These are phyloP conservation scores for Gymnarchus niloticus DNA, from an alignment of 2,113 vertebrate species.

Conservation along the genomic window DNA sequence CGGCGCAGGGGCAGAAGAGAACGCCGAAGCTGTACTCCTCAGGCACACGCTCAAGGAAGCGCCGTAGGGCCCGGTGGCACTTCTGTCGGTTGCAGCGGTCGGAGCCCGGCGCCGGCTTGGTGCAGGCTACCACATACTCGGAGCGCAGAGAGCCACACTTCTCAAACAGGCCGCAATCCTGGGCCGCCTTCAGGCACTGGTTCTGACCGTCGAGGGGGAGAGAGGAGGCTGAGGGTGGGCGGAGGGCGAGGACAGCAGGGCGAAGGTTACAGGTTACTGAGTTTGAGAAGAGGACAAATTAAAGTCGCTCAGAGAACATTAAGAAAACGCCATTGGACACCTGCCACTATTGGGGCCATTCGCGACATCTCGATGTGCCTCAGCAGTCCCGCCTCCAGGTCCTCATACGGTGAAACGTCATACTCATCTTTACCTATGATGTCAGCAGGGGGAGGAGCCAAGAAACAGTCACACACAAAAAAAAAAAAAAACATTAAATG, in stretches of 20 bases:
- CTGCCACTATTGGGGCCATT: slow-evolving; percentile 73
- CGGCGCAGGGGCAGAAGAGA: slow-evolving; percentile 86
- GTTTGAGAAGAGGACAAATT: neutral
- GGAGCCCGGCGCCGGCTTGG: slow-evolving; percentile 58
- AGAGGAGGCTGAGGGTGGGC: slow-evolving; percentile 21
- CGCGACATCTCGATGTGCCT: slow-evolving; percentile 72
- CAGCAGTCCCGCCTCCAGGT: slow-evolving; percentile 65
- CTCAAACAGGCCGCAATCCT: slow-evolving; percentile 78
- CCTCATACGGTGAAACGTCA: slow-evolving; percentile 79
- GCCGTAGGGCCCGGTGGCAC: slow-evolving; percentile 79
- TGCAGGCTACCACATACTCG: slow-evolving; percentile 81
- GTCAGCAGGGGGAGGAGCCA: slow-evolving; percentile 11
- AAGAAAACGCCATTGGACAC: slow-evolving; percentile 26
- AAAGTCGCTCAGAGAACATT: neutral
- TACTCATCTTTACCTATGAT: slow-evolving; percentile 72
- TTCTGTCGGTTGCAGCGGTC: slow-evolving; percentile 71
- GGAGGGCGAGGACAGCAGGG: slow-evolving; percentile 21
- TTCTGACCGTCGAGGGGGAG: slow-evolving; percentile 49
- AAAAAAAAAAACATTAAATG: neutral
- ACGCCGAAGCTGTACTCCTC: slow-evolving; percentile 79
- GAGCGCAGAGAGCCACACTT: slow-evolving; percentile 83
- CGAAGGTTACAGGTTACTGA: neutral
- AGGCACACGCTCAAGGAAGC: slow-evolving; percentile 84
- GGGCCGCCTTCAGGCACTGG: slow-evolving; percentile 83
- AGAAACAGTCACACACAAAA: neutral